Conservation (phyloP, 2,113 vertebrate genomes). For the Notarius quadriscutis region DNA sequence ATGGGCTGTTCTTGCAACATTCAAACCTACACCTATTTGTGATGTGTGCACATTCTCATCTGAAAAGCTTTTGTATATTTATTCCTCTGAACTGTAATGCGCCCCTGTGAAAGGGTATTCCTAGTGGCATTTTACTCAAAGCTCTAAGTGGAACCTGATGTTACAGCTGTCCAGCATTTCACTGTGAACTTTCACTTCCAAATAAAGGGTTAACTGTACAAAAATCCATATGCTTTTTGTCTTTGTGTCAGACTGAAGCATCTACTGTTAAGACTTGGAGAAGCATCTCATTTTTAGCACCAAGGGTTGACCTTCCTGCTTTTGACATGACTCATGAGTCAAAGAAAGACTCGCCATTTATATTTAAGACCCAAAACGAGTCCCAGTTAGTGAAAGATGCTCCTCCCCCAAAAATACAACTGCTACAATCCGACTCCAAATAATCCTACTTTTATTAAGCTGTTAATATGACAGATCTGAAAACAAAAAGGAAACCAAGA, state of each 20-base stretch:
- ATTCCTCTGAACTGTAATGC: not conserved
- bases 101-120: not conserved
- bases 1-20: conserved; percentile 26
- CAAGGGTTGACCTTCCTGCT: not conserved
- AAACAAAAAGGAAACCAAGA: conserved; percentile 52
- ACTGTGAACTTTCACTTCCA: conserved; percentile 21
- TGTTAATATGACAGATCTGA: conserved; percentile 68
- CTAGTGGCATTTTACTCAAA: not conserved
- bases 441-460: conserved; percentile 53
- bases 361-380: not conserved
- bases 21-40: conserved; percentile 28
- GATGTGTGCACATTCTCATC: conserved; percentile 14
- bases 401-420: not conserved
- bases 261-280: not conserved
- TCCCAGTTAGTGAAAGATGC: not conserved
- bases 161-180: not conserved
- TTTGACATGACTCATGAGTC: not conserved
- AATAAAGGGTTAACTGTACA: conserved; percentile 68
- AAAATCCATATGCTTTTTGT: not conserved
- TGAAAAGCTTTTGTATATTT: conserved; percentile 46
- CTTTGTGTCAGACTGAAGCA: not conserved
- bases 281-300: not conserved
- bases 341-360: not conserved
- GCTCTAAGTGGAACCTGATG: not conserved
- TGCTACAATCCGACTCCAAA: not conserved